Conservation (phyloP, 2,797 vertebrate genomes). For the Dromococcyx pavoninus region DNA sequence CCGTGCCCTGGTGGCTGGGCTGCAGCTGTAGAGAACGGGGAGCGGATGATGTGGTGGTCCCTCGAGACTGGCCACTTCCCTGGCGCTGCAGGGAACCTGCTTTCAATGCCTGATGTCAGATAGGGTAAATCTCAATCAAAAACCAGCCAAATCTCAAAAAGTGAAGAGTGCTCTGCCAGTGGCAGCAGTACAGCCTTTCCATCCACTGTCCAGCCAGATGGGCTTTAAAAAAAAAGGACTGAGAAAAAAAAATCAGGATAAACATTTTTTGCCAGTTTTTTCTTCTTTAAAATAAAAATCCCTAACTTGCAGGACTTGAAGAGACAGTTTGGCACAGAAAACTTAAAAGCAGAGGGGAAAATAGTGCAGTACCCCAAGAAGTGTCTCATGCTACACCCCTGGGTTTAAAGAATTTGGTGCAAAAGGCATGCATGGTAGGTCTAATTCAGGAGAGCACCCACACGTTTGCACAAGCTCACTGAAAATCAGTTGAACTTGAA, state of each 20-base stretch:
- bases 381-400: neutral
- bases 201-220: neutral
- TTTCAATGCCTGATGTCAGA: neutral
- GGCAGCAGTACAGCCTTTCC: neutral
- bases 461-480: neutral
- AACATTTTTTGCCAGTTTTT: neutral
- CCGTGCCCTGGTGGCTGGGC: neutral
- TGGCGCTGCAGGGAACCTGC: neutral
- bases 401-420: neutral
- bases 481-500: neutral
- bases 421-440: neutral
- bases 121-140: neutral
- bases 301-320: neutral
- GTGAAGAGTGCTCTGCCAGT: neutral
- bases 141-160: neutral
- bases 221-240: neutral
- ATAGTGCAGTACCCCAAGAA: neutral
- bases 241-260: neutral
- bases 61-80: neutral
- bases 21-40: neutral
- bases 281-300: neutral
- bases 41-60: fast-evolving
- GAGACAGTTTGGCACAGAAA: neutral
- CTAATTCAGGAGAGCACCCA: neutral
- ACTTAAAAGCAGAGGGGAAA: neutral